Conservation (phyloP, 2,797 vertebrate genomes). For the Crenuchus spilurus region DNA sequence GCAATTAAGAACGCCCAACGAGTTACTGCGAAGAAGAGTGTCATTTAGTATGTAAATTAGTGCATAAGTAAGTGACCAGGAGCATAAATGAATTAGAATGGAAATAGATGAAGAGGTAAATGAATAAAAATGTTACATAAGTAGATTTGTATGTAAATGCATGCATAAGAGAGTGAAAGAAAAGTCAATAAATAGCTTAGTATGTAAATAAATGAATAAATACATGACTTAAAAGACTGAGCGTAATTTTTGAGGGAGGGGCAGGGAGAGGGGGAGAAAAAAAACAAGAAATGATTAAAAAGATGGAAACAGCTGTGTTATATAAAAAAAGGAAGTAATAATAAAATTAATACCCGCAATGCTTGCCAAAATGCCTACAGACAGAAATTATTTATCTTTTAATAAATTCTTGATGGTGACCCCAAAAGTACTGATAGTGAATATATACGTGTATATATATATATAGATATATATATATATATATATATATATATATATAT, state of each 20-base stretch:
- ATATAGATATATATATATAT: too few relatives aligned
- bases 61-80: slow-evolving; percentile 67
- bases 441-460: too few relatives aligned
- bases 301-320: too few relatives aligned
- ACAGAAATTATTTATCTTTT: too few relatives aligned
- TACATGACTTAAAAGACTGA: slow-evolving; percentile 48
- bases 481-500: too few relatives aligned
- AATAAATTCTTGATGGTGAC: too few relatives aligned
- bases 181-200: slow-evolving; percentile 77
- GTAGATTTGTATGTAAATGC: slow-evolving; percentile 76
- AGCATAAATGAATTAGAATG: slow-evolving; percentile 78
- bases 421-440: too few relatives aligned
- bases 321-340: too few relatives aligned
- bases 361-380: too few relatives aligned
- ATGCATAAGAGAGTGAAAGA: slow-evolving; percentile 71
- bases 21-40: slow-evolving; percentile 55
- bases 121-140: slow-evolving; percentile 61
- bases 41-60: slow-evolving; percentile 71
- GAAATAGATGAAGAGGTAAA: slow-evolving; percentile 79
- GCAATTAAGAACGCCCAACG: slow-evolving; percentile 45
- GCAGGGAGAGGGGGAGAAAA: slow-evolving; percentile 64
- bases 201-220: slow-evolving; percentile 82
- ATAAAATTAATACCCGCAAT: too few relatives aligned
- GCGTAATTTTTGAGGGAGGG: slow-evolving; percentile 42
- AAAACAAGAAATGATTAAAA: slow-evolving; percentile 69